Percentiles rank a stretch among this genome's conserved stretches.
Conservation (phyloP, 2,113 vertebrate species). For the Corynorhinus townsendii region DNA sequence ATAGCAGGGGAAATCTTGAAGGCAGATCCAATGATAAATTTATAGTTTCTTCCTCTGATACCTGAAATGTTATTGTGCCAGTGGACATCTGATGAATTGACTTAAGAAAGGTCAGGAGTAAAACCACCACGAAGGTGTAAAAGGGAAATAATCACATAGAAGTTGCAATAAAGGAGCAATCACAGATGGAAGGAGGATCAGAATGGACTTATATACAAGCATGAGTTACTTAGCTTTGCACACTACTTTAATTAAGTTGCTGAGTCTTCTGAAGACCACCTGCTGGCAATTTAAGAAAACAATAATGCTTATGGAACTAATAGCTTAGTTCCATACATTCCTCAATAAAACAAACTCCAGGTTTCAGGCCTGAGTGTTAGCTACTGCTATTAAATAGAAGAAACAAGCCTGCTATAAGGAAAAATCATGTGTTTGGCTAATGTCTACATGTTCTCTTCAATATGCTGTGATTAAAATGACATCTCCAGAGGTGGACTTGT, state of each 20-base stretch:
- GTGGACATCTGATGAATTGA: not conserved
- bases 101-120: slow-evolving; percentile 1
- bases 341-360: slow-evolving; percentile 57
- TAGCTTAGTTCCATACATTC: slow-evolving; percentile 52
- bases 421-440: slow-evolving; percentile 26
- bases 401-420: not conserved
- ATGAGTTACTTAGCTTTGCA: not conserved
- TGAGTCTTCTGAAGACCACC: slow-evolving; percentile 48
- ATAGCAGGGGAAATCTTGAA: not conserved
- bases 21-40: not conserved
- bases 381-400: slow-evolving; percentile 35
- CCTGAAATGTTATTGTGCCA: not conserved
- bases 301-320: slow-evolving; percentile 32
- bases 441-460: slow-evolving; percentile 31
- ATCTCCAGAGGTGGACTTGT: slow-evolving; percentile 52
- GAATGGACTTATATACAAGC: not conserved
- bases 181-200: not conserved
- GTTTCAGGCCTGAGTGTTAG: not conserved
- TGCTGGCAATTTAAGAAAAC: slow-evolving; percentile 55
- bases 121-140: not conserved
- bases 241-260: slow-evolving; percentile 6
- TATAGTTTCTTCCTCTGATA: not conserved
- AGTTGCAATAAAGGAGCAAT: not conserved
- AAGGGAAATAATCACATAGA: not conserved
- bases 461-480: slow-evolving; percentile 32